Conservation (phyloP, 2,113 vertebrate genomes). For the Actenoides lindsayi region DNA sequence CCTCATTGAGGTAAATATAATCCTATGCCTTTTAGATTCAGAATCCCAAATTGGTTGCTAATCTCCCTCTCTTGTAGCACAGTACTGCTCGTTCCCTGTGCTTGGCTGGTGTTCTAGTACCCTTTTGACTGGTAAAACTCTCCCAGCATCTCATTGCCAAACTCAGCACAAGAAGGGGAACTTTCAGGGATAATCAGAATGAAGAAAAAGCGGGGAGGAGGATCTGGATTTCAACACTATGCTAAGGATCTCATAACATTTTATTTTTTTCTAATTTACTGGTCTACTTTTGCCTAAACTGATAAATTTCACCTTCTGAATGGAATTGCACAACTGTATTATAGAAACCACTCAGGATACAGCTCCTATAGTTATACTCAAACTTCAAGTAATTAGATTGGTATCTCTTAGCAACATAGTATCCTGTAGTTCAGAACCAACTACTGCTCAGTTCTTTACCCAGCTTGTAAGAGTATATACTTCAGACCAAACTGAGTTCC, state of each 20-base stretch:
- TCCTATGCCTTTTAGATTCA: background rate
- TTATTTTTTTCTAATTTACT: background rate
- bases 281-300: background rate
- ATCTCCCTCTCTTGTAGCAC: background rate
- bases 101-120: background rate
- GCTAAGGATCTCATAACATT: background rate
- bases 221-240: background rate
- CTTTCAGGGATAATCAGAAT: background rate
- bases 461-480: background rate
- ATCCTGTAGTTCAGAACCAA: background rate
- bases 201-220: background rate
- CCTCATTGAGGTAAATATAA: background rate
- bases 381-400: background rate
- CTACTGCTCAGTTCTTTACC: background rate
- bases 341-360: background rate
- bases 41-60: background rate
- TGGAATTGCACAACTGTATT: background rate
- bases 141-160: background rate
- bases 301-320: background rate
- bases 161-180: rapidly evolving
- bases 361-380: background rate
- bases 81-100: rapidly evolving
- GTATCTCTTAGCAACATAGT: background rate
- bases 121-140: background rate
- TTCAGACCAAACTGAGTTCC: background rate